Evolutionary conservation across 2,888 invertebrate genomes (phyloP).

Genomic region (Agrotis ipsilon): DNA sequence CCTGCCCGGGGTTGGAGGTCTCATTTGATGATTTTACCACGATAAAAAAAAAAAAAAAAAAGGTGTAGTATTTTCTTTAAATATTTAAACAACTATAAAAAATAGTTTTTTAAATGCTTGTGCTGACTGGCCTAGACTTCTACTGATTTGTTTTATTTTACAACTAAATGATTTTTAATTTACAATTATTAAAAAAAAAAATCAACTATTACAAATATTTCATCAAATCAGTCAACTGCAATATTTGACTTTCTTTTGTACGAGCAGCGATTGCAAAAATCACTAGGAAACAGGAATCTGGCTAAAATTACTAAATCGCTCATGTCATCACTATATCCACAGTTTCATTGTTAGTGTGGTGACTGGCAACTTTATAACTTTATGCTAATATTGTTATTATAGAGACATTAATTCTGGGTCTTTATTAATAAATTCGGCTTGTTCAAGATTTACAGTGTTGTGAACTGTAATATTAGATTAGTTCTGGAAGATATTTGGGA

Average conservation of each 20-base stretch:
- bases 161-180: too few species aligned
- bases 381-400: constrained; percentile 64
- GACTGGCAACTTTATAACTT: constrained; percentile 50
- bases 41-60: too few species aligned
- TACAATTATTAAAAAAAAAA: too few species aligned
- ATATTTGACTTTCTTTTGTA: not conserved
- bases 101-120: too few species aligned
- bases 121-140: too few species aligned
- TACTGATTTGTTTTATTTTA: too few species aligned
- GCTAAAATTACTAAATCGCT: constrained; percentile 35
- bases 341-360: constrained; percentile 28
- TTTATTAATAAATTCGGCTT: constrained; percentile 34
- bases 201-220: too few species aligned
- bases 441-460: constrained; percentile 23
- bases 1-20: too few species aligned
- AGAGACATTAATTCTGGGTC: constrained; percentile 47
- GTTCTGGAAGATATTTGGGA: constrained; percentile 5
- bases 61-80: too few species aligned
- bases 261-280: not conserved
- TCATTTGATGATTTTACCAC: too few species aligned
- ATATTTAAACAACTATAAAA: not conserved
- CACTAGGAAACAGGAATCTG: not conserved
- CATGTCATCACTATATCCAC: constrained; percentile 13
- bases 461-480: constrained; percentile 3
- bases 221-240: too few species aligned